Percentiles rank a stretch among this genome's conserved stretches.
Conservation (phyloP, 2,113 vertebrate genomes). For the Corythaeola cristata region DNA sequence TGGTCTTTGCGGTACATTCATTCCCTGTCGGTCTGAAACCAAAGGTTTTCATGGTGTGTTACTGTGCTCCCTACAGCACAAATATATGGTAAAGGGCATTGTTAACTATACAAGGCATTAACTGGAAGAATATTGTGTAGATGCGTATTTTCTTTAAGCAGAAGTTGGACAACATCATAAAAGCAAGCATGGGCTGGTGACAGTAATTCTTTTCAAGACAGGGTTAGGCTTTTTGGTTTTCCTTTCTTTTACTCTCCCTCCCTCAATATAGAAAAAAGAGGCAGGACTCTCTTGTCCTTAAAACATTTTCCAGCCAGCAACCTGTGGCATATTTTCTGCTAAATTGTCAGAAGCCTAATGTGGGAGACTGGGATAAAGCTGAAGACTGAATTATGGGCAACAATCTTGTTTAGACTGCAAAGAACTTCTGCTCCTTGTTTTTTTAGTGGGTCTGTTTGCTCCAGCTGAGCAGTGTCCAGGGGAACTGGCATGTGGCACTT, state of each 20-base stretch:
- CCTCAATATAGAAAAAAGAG: not conserved
- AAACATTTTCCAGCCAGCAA: not conserved
- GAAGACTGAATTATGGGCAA: not conserved
- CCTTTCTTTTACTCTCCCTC: no score
- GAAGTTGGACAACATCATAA: not conserved
- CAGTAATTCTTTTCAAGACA: not conserved
- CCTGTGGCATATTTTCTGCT: not conserved
- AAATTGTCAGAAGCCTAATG: not conserved
- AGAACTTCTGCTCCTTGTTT: not conserved
- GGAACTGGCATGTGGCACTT: not conserved
- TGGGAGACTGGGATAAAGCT: not conserved
- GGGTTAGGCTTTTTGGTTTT: not conserved
- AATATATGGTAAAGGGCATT: not conserved
- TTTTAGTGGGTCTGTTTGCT: not conserved
- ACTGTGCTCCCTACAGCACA: not conserved
- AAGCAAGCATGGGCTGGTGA: not conserved
- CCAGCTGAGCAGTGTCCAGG: not conserved
- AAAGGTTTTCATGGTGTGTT: not conserved
- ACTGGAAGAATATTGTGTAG: not conserved
- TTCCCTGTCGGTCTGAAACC: not conserved
- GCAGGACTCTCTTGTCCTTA: not conserved
- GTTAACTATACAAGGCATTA: not conserved
- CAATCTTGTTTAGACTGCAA: not conserved
- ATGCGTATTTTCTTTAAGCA: not conserved
- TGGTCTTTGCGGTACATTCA: not conserved